A percentile compares a stretch with the other conserved stretches of the same genome.
Evolutionary conservation across 2,888 invertebrate genomes (phyloP).

Genomic region (Lochmaea capreae): DNA sequence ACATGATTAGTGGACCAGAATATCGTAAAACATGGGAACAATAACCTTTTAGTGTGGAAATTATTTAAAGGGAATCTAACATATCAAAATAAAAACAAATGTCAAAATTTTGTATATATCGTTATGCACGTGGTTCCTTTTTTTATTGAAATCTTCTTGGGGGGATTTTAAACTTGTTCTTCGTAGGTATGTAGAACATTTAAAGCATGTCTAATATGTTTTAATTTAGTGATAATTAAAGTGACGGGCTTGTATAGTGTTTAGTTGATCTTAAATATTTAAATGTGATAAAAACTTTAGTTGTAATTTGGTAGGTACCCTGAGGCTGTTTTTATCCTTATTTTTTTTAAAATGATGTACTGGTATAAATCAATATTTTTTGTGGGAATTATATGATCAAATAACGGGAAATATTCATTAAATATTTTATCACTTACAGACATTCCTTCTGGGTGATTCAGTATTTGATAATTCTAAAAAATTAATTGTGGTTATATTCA

Average conservation of each 20-base stretch:
- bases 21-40: conserved; percentile 31
- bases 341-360: too few species aligned
- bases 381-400: too few species aligned
- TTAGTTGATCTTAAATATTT: too few species aligned
- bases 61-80: not conserved
- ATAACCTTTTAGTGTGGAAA: conserved; percentile 23
- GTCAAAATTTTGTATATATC: not conserved
- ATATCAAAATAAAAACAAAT: conserved; percentile 9
- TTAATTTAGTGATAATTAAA: not conserved
- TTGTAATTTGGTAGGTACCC: too few species aligned
- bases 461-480: too few species aligned
- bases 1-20: conserved; percentile 30
- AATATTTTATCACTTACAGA: too few species aligned
- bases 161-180: not conserved
- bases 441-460: too few species aligned
- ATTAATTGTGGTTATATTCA: too few species aligned
- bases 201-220: not conserved
- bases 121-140: not conserved
- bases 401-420: too few species aligned
- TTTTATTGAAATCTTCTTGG: not conserved
- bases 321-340: too few species aligned
- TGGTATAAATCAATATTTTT: too few species aligned
- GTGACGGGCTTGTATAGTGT: not conserved
- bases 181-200: not conserved
- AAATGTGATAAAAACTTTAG: too few species aligned